Percentiles rank a stretch among this genome's conserved stretches.
phyloP scores from a whole-genome alignment of 2,797 vertebrate species.

The Mormyrus hasselquistii region DNA sequence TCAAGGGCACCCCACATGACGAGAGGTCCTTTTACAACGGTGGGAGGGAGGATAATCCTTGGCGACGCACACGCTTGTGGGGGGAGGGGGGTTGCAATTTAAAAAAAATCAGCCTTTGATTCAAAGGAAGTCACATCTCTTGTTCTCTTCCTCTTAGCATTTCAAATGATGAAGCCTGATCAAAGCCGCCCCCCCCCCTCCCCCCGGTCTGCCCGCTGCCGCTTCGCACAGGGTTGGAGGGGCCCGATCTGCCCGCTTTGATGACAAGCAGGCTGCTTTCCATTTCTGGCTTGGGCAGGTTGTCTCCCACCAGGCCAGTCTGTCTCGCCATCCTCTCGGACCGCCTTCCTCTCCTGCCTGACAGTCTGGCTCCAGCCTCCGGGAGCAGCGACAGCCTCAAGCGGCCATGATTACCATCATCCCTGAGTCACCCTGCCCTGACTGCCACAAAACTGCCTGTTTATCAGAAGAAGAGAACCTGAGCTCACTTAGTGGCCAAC shows the following conservation, averaged over 20 bases:
- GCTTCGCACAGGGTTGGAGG: not conserved
- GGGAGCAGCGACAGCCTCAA: not conserved
- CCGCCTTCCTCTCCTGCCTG: not conserved
- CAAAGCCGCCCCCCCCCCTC: conserved; percentile 41
- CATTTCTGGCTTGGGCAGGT: not conserved
- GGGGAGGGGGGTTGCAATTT: conserved; percentile 26
- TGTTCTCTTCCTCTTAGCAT: conserved; percentile 62
- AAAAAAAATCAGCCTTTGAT: conserved; percentile 57
- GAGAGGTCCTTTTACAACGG: not conserved
- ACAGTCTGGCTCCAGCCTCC: not conserved
- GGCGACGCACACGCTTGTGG: not conserved
- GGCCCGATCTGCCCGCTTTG: not conserved
- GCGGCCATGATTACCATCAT: not conserved
- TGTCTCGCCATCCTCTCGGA: not conserved
- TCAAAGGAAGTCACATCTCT: conserved; percentile 51
- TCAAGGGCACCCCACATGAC: not conserved
- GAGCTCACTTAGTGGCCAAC: not conserved
- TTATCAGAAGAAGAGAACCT: not conserved
- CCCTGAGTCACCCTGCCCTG: not conserved
- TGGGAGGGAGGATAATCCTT: not conserved
- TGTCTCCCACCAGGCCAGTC: not conserved
- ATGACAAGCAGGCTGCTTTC: not conserved
- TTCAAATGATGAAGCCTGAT: conserved; percentile 61
- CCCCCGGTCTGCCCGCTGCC: not conserved
- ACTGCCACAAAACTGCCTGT: not conserved